Conservation (phyloP, 2,113 vertebrate genomes). For the rat (Rattus norvegicus) region DNA sequence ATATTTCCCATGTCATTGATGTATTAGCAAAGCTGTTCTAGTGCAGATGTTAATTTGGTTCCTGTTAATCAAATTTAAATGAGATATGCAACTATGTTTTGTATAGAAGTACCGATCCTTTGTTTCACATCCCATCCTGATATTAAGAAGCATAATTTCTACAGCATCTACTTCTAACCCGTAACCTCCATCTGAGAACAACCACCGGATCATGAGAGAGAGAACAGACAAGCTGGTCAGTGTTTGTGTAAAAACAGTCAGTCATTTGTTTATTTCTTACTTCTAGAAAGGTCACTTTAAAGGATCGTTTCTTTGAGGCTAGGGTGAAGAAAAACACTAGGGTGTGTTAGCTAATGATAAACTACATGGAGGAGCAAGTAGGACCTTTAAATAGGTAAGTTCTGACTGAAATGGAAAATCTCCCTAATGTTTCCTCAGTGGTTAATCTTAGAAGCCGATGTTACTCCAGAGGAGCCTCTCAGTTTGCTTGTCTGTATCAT, state of each 20-base stretch:
- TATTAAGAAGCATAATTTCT: constrained; percentile 13
- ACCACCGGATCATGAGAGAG: constrained; percentile 3
- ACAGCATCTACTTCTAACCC: neutral
- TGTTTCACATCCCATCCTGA: neutral
- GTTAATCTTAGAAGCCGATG: neutral
- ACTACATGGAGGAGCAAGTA: neutral
- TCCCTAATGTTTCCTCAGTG: neutral
- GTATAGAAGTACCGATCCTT: neutral
- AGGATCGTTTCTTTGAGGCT: constrained; percentile 15
- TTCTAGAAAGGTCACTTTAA: constrained; percentile 47
- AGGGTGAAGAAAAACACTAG: constrained; percentile 18
- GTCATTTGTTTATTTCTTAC: constrained; percentile 1
- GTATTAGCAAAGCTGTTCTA: constrained; percentile 31
- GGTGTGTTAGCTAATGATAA: neutral
- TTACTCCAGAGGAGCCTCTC: neutral
- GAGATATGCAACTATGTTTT: neutral
- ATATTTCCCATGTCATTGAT: constrained; percentile 26
- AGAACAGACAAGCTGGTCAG: constrained; percentile 3
- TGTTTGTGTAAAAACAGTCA: constrained; percentile 5
- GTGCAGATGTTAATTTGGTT: neutral
- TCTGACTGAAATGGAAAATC: neutral
- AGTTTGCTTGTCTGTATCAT: neutral
- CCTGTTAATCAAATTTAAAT: constrained; percentile 61
- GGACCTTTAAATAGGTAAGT: constrained; percentile 10
- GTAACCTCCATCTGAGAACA: neutral